A percentile compares a stretch with the other conserved stretches of the same genome.
These are phyloP conservation scores for Irena cyanogastra DNA, from an alignment of 2,113 vertebrate species.

Conservation along the genomic window DNA sequence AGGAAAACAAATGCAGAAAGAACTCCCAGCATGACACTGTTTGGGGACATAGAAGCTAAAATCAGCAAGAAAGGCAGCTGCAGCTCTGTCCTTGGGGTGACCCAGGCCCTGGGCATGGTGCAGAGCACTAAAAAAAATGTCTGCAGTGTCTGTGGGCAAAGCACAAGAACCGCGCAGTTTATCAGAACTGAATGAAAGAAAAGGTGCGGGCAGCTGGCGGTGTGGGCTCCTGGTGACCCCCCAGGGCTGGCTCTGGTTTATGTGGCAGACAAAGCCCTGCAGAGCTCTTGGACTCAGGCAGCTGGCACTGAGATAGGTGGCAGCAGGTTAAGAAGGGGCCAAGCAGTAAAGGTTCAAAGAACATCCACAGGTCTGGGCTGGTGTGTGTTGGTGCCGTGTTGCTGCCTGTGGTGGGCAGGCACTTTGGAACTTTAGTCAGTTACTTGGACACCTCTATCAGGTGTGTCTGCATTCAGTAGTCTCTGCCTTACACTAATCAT, in stretches of 20 bases:
- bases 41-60: neutral
- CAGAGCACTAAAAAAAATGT: neutral
- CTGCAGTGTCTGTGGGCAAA: neutral
- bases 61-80: neutral
- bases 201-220: rapidly evolving
- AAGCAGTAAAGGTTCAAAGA: neutral
- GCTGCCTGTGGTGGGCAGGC: neutral
- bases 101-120: neutral
- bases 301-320: neutral
- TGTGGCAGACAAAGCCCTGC: neutral
- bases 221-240: neutral
- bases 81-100: neutral
- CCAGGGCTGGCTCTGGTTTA: neutral
- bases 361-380: neutral
- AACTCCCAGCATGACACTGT: neutral
- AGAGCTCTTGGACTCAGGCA: neutral
- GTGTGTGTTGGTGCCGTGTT: neutral
- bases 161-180: neutral
- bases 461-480: neutral
- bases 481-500: neutral
- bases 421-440: neutral
- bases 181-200: neutral
- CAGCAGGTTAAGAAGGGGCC: neutral
- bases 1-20: neutral
- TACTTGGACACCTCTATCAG: neutral